A percentile compares a stretch with the other conserved stretches of the same genome.
Conservation (phyloP, 1,140 invertebrate genomes). For the Triops cancriformis region DNA sequence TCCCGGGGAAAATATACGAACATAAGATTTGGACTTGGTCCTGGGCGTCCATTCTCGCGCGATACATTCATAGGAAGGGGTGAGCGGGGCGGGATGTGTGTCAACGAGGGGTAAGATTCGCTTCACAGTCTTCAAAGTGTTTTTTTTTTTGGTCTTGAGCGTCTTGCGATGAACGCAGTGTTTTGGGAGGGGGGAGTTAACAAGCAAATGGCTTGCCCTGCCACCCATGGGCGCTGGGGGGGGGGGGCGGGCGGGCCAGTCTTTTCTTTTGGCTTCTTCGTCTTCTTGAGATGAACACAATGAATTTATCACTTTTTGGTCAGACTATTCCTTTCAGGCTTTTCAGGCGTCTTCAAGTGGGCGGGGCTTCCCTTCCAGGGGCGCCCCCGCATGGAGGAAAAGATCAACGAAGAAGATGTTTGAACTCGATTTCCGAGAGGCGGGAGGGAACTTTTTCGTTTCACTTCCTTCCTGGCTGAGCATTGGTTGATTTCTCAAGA, state of each 20-base stretch:
- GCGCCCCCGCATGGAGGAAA: too few species aligned
- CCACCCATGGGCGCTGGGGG: too few species aligned
- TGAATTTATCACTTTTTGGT: too few species aligned
- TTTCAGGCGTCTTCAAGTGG: not conserved
- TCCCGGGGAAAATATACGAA: not conserved
- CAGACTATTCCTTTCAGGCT: too few species aligned
- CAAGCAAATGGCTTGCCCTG: too few species aligned
- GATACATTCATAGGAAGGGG: not conserved
- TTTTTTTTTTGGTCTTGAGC: conserved; percentile 1
- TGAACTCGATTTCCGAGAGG: not conserved
- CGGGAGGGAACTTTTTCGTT: not conserved
- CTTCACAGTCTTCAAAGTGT: not conserved
- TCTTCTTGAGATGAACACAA: too few species aligned
- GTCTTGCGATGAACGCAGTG: not conserved
- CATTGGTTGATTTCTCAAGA: too few species aligned
- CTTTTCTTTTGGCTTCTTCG: too few species aligned
- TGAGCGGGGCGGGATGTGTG: not conserved
- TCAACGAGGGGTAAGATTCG: not conserved
- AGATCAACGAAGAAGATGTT: not conserved
- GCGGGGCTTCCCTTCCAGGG: not conserved
- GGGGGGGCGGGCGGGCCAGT: too few species aligned
- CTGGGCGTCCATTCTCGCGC: not conserved
- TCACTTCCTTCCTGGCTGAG: not conserved
- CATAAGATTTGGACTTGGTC: not conserved
- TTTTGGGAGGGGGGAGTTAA: not conserved